These are phyloP conservation scores for Dexiosoma caninum DNA, from an alignment of 2,888 invertebrate genomes.

Conservation along the genomic window DNA sequence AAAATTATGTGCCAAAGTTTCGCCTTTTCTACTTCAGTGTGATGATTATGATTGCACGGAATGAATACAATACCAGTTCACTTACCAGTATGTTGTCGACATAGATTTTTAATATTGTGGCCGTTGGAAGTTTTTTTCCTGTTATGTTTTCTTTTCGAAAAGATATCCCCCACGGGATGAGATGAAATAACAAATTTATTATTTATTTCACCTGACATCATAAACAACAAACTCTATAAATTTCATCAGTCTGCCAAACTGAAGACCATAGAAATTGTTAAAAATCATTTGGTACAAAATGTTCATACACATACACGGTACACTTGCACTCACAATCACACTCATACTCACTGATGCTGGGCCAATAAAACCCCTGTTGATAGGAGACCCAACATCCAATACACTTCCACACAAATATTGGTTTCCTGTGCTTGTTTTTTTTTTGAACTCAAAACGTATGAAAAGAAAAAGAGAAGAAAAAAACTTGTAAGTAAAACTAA, in stretches of 20 bases:
- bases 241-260: conserved; percentile 66
- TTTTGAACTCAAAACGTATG: not conserved
- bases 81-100: conserved; percentile 11
- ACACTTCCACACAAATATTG: conserved; percentile 3
- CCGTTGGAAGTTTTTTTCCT: not conserved
- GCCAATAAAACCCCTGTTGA: conserved; percentile 55
- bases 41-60: conserved; percentile 33
- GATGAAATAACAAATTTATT: conserved; percentile 76
- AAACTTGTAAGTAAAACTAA: conserved; percentile 36
- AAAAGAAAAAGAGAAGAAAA: not conserved
- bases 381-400: conserved; percentile 46
- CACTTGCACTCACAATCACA: not conserved
- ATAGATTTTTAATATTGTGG: conserved; percentile 7
- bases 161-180: conserved; percentile 56
- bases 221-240: conserved; percentile 76
- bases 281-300: conserved; percentile 48
- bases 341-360: not conserved
- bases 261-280: conserved; percentile 59
- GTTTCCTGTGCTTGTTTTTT: not conserved
- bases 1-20: conserved; percentile 60
- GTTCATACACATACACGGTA: conserved; percentile 16
- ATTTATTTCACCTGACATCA: conserved; percentile 78
- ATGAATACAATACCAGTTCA: not conserved
- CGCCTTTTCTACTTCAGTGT: conserved; percentile 54
- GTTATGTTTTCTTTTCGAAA: not conserved